Evolutionary conservation across 2,113 vertebrate genomes (phyloP).

Genomic region (Prolemur simus): DNA sequence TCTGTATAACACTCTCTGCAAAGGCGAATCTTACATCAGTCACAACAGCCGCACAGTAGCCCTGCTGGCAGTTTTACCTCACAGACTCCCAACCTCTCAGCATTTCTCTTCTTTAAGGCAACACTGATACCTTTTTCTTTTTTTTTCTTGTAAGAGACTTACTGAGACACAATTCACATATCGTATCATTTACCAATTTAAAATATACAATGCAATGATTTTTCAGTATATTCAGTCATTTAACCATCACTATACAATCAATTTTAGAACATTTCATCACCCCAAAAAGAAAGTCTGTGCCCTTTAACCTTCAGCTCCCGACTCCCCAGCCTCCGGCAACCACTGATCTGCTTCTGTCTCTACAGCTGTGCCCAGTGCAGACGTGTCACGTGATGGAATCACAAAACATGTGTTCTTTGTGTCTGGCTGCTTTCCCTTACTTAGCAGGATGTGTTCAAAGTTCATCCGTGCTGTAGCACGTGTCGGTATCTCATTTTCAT

Average conservation of each 20-base stretch:
- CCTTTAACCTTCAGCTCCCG: not conserved
- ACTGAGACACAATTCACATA: not conserved
- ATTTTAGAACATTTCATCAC: not conserved
- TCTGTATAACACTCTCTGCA: slow-evolving; percentile 92
- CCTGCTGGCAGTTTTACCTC: fast-evolving
- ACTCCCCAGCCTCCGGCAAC: not conserved
- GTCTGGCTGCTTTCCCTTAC: not conserved
- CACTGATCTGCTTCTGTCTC: not conserved
- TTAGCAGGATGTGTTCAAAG: not conserved
- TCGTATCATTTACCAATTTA: not conserved
- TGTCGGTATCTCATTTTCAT: not conserved
- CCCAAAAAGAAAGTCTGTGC: not conserved
- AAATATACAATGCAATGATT: not conserved
- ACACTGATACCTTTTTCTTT: not conserved
- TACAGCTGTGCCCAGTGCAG: not conserved
- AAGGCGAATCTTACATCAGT: fast-evolving
- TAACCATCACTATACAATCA: not conserved
- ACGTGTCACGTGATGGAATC: not conserved
- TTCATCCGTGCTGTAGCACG: fast-evolving
- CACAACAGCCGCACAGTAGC: not conserved
- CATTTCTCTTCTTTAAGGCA: not conserved
- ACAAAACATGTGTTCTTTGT: fast-evolving
- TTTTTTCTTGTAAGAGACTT: not conserved
- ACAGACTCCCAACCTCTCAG: not conserved
- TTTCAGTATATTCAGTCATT: not conserved